These are phyloP conservation scores for Macroramphosus scolopax DNA, from an alignment of 2,797 vertebrate species.

Conservation along the genomic window DNA sequence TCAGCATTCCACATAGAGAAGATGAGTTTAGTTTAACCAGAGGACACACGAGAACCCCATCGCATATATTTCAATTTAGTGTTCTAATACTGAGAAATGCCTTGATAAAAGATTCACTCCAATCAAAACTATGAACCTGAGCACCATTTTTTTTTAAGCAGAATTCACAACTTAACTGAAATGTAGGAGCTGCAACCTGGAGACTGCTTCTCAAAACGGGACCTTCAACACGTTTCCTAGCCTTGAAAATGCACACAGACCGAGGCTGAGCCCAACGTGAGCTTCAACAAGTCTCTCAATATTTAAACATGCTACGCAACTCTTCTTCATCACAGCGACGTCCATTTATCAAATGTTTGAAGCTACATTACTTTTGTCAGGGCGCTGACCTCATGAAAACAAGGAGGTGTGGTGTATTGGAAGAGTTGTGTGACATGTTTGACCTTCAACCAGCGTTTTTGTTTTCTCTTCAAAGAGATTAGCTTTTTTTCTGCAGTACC, in stretches of 20 bases:
- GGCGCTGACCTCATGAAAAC: neutral
- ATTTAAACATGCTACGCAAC: conserved; percentile 4
- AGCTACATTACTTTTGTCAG: neutral
- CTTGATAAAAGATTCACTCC: conserved; percentile 15
- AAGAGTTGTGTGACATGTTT: neutral
- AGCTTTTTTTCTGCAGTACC: conserved; percentile 9
- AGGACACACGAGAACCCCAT: too few relatives aligned
- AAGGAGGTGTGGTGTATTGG: neutral
- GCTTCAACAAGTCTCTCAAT: neutral
- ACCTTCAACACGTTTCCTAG: conserved; percentile 14
- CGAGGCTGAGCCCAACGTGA: too few relatives aligned
- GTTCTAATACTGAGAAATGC: conserved; percentile 21
- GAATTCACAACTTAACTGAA: conserved; percentile 28
- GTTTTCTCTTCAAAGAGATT: neutral
- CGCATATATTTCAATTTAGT: conserved; percentile 26
- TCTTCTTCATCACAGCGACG: too few relatives aligned
- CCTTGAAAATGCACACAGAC: conserved; percentile 3
- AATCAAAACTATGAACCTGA: conserved; percentile 31
- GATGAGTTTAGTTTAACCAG: conserved; percentile 33
- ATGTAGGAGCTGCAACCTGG: conserved; percentile 6
- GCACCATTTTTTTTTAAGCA: conserved; percentile 7
- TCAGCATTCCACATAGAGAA: conserved; percentile 45
- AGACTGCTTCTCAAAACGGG: neutral
- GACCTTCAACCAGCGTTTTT: conserved; percentile 11
- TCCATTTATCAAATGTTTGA: neutral